Conservation (phyloP, 2,888 invertebrate species). For the Lepas anatifera region DNA sequence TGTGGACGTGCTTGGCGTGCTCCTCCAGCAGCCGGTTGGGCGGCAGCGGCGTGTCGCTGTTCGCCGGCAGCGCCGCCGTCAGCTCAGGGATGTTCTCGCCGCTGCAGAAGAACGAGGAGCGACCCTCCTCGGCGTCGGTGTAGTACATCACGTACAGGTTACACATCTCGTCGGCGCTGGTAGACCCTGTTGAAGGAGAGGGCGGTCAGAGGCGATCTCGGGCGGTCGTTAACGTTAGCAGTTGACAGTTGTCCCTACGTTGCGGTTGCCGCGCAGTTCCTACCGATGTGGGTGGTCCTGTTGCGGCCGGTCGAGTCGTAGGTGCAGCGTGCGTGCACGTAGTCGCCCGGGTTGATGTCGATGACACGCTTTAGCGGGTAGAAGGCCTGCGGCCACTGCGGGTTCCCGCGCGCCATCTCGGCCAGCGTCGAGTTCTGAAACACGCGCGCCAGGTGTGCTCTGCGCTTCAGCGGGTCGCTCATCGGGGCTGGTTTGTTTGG, state of each 20-base stretch:
- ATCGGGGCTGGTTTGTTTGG: too few species aligned
- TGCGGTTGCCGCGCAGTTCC: too few species aligned
- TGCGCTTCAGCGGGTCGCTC: too few species aligned
- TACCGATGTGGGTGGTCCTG: constrained; percentile 38
- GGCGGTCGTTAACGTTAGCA: too few species aligned
- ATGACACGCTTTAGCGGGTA: constrained; percentile 37
- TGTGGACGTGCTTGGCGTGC: constrained; percentile 28
- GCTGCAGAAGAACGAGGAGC: constrained; percentile 23
- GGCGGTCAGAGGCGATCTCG: too few species aligned
- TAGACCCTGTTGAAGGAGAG: constrained; percentile 33
- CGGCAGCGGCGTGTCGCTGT: constrained; percentile 37
- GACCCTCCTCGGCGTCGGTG: constrained; percentile 29
- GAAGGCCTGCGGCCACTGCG: constrained; percentile 49
- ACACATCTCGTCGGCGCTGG: constrained; percentile 41
- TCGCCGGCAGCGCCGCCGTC: constrained; percentile 31
- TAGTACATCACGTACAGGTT: constrained; percentile 42
- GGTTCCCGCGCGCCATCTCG: constrained; percentile 39
- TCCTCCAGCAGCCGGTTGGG: constrained; percentile 39
- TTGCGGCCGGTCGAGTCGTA: constrained; percentile 38
- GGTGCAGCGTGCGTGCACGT: constrained; percentile 40
- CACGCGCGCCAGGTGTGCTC: too few species aligned
- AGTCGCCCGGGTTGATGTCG: constrained; percentile 37
- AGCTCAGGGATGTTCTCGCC: constrained; percentile 27
- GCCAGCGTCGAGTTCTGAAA: constrained; percentile 20
- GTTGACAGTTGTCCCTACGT: too few species aligned